Evolutionary conservation across 92 coral and sea anemone genomes (phyloP).

Genomic region (Desmophyllum pertusum): DNA sequence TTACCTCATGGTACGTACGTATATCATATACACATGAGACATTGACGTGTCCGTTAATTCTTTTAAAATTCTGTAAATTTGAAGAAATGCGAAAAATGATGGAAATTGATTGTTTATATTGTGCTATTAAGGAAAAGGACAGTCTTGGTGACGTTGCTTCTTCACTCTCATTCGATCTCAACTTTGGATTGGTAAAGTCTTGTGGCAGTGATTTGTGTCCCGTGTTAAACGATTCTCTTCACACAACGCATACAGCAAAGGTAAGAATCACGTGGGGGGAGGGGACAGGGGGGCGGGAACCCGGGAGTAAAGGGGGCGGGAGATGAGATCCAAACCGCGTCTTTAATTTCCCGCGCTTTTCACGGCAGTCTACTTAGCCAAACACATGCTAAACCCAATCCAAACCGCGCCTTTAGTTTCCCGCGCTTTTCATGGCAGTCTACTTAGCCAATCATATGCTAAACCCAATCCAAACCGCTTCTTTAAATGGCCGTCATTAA

Average conservation of each 20-base stretch:
- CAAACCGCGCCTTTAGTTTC: no score
- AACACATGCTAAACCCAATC: neutral
- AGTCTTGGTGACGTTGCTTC: constrained; percentile 59
- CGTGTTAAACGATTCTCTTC: constrained; percentile 57
- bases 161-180: constrained; percentile 58
- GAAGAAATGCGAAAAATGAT: neutral
- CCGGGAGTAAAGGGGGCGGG: neutral
- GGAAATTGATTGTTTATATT: neutral
- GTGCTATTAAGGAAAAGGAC: constrained; percentile 42
- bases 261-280: no score
- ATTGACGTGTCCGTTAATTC: neutral
- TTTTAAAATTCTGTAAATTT: neutral
- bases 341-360: no score
- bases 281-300: no score
- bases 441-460: neutral
- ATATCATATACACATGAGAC: no score
- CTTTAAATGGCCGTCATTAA: no score
- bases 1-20: constrained; percentile 68
- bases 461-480: no score
- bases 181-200: constrained; percentile 51
- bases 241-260: constrained; percentile 11
- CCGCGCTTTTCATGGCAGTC: neutral
- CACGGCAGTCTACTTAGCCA: no score
- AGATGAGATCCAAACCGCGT: no score
- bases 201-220: constrained; percentile 58